Base-by-base conservation (phyloP, 30 jellyfish, hydroid and myxozoan species). In the Cassiopea xamachana region DNA sequence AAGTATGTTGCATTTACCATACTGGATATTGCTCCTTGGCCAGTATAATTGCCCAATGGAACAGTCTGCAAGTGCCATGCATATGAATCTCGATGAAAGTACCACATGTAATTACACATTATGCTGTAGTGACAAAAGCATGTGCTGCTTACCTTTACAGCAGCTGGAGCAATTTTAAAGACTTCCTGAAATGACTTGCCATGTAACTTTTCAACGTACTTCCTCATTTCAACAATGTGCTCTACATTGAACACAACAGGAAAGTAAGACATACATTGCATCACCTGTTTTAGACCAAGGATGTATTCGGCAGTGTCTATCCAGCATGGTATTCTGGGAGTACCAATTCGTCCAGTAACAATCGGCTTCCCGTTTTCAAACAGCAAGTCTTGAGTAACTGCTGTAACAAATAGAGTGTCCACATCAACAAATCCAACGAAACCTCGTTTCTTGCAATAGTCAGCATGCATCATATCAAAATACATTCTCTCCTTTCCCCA, bases 181-280 rank as follows among this genome's bases (percentile, higher is more conserved):
- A 87, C 89, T 77, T 87, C 77, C 64, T 17, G 18, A 87, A 87
- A 87, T 68, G 94, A 18, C 48, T 87, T 87, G 18, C 73, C 64
- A 67, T 87, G 94, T 9, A 77, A 6, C 6, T 67, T 75, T 46
- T 87, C 94, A 45, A 87, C 89, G 27, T 87, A 78, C n/a, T 44
- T 45, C 49, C 94, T 46, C 94, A 87, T 87, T 62, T 75, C 89
- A 2, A 76, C 83, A 45, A 87, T 77, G 48, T 87, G 94, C 44
- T 58, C 85, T 9, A 82, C 83, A 43, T 79, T 88, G 59, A 88
- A 78, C 43, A 88, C 85, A 2, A 88, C 95, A 5, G 95, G 95
- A 71, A 88, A 88, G 51, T 88, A 88, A 6, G 95, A 70, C 95
- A 88, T 88, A 64, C 95, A 88, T 18, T 88, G 90, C 82, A 88